These are phyloP conservation scores for Dipodomys spectabilis DNA, from an alignment of 2,113 vertebrate genomes.

Conservation along the genomic window DNA sequence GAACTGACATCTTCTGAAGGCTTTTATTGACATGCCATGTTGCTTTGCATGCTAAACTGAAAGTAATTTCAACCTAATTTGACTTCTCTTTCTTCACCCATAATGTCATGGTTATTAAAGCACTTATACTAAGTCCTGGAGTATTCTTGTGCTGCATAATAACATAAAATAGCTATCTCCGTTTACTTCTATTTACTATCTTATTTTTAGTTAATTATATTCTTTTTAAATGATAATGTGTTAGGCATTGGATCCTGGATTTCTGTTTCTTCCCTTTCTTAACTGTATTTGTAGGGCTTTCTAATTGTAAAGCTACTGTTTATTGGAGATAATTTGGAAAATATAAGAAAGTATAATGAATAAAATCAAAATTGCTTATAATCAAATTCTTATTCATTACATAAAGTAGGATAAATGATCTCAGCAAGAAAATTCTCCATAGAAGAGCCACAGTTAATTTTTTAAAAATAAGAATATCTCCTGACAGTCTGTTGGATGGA, in stretches of 20 bases:
- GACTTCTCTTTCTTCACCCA: not conserved
- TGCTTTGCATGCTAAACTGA: constrained; percentile 50
- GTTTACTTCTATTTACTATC: constrained; percentile 31
- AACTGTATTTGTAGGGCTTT: constrained; percentile 50
- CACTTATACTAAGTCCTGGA: constrained; percentile 23
- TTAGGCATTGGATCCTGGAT: constrained; percentile 22
- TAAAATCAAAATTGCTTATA: constrained; percentile 61
- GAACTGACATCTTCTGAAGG: constrained; percentile 18
- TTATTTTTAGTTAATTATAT: constrained; percentile 62
- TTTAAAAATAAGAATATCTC: constrained; percentile 18
- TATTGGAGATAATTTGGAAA: constrained; percentile 58
- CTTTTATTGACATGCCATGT: constrained; percentile 22
- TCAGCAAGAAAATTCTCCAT: constrained; percentile 4
- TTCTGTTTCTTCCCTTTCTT: constrained; percentile 48
- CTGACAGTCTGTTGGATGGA: not conserved
- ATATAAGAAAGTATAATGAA: constrained; percentile 53
- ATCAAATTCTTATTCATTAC: constrained; percentile 52
- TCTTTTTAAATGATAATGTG: constrained; percentile 58
- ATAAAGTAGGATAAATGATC: constrained; percentile 38
- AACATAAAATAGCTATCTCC: constrained; percentile 19
- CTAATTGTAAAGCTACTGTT: constrained; percentile 27
- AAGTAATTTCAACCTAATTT: constrained; percentile 41
- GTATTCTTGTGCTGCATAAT: not conserved
- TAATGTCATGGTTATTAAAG: constrained; percentile 19
- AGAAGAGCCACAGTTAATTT: not conserved